Conservation (phyloP, 2,888 invertebrate species). For the Hemistola chrysoprasaria region DNA sequence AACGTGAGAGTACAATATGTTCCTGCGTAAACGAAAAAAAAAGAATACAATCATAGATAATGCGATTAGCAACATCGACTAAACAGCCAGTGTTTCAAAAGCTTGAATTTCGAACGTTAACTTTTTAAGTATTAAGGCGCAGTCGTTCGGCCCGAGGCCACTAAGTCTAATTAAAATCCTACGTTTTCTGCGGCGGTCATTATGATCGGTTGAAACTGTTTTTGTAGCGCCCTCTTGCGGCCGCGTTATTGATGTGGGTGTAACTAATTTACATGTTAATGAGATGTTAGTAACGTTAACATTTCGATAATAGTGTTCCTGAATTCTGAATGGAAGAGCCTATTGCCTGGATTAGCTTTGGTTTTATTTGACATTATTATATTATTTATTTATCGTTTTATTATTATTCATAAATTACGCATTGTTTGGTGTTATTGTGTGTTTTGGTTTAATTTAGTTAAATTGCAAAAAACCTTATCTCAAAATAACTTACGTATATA, state of each 20-base stretch:
- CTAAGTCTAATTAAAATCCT: conserved; percentile 76
- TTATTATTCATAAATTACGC: too few relatives aligned
- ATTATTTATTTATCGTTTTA: too few relatives aligned
- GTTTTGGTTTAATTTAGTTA: too few relatives aligned
- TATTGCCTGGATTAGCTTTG: conserved; percentile 35
- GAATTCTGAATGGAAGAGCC: conserved; percentile 38
- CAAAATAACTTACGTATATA: too few relatives aligned
- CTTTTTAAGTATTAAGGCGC: conserved; percentile 35
- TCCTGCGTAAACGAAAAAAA: conserved; percentile 1
- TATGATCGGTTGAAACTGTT: conserved; percentile 74
- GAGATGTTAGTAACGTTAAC: conserved; percentile 56
- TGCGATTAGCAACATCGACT: background rate
- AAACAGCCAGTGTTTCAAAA: conserved; percentile 40
- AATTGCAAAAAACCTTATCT: too few relatives aligned
- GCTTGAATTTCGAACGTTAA: conserved; percentile 37
- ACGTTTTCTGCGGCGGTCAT: conserved; percentile 74
- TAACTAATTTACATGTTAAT: conserved; percentile 80
- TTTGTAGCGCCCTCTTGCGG: conserved; percentile 66
- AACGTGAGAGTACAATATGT: background rate
- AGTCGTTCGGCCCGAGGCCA: conserved; percentile 69
- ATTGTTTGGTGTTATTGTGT: too few relatives aligned
- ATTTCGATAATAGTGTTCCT: conserved; percentile 42
- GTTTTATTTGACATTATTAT: conserved; percentile 17
- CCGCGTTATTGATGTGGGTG: conserved; percentile 73
- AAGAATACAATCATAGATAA: background rate